Conservation (phyloP, 1,140 invertebrate genomes). For the Drosophila melanica region DNA sequence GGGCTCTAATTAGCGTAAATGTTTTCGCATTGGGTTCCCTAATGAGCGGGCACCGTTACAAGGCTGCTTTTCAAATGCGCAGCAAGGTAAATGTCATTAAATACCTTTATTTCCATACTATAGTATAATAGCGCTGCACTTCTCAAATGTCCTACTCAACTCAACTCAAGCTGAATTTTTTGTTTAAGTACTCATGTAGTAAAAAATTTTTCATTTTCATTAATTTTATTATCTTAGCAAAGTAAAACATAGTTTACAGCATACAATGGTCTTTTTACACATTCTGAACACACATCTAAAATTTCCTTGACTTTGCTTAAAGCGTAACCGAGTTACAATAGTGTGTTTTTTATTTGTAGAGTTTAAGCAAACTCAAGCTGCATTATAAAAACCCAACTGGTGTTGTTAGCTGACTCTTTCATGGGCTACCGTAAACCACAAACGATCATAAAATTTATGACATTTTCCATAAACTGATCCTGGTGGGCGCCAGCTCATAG, state of each 20-base stretch:
- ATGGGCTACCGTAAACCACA: constrained; percentile 50
- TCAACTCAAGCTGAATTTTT: constrained; percentile 1
- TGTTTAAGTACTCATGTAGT: constrained; percentile 9
- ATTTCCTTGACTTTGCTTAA: constrained; percentile 3
- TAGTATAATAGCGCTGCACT: background rate
- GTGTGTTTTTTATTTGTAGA: background rate
- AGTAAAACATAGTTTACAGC: background rate
- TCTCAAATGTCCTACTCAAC: background rate
- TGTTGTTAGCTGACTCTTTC: constrained; percentile 35
- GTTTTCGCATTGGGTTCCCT: constrained; percentile 14
- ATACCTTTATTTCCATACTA: background rate
- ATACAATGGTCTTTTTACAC: background rate
- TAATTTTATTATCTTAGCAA: background rate
- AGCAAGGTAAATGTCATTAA: constrained; percentile 20
- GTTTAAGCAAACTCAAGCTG: constrained; percentile 44
- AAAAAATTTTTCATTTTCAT: background rate
- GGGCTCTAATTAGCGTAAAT: constrained; percentile 44
- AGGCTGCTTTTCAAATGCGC: constrained; percentile 22
- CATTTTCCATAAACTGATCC: constrained; percentile 40
- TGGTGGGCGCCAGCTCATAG: constrained; percentile 24
- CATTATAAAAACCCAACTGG: constrained; percentile 37
- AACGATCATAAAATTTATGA: constrained; percentile 42
- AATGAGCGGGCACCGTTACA: constrained; percentile 8
- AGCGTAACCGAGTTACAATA: constrained; percentile 13
- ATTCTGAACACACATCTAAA: constrained; percentile 8